Percentiles rank a stretch among this genome's conserved stretches.
These are phyloP conservation scores for Cryptoblepharus egeriae DNA, from an alignment of 2,797 vertebrate species.

Conservation along the genomic window DNA sequence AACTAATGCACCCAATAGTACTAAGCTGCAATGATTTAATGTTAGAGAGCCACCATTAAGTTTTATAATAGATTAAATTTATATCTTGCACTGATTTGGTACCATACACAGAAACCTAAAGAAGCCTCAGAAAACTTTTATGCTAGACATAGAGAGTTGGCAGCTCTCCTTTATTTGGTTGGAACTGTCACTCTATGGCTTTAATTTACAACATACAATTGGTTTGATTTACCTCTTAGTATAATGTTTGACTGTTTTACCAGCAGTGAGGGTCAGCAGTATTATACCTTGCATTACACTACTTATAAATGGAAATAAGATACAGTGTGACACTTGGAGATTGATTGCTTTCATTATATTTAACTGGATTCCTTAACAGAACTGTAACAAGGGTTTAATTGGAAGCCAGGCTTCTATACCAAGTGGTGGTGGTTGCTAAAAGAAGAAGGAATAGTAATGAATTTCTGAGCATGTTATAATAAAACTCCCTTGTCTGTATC, in stretches of 20 bases:
- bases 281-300: conserved; percentile 47
- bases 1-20: no score
- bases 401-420: conserved; percentile 63
- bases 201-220: conserved; percentile 57
- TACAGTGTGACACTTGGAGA: conserved; percentile 61
- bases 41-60: conserved; percentile 38
- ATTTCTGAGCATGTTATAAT: conserved; percentile 48
- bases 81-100: conserved; percentile 49
- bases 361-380: conserved; percentile 75
- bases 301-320: conserved; percentile 66
- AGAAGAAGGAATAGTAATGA: conserved; percentile 55
- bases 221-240: conserved; percentile 69
- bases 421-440: conserved; percentile 62
- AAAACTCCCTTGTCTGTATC: conserved; percentile 41
- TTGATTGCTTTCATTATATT: conserved; percentile 78
- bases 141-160: conserved; percentile 45
- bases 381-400: conserved; percentile 70
- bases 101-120: conserved; percentile 53
- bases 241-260: conserved; percentile 52
- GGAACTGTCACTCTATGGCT: conserved; percentile 48
- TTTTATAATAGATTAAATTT: conserved; percentile 54
- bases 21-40: conserved; percentile 44
- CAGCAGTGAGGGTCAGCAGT: conserved; percentile 55
- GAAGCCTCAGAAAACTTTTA: conserved; percentile 55
- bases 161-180: conserved; percentile 41